Evolutionary conservation across 2,113 vertebrate genomes (phyloP).

Genomic region (Apodemus sylvaticus): DNA sequence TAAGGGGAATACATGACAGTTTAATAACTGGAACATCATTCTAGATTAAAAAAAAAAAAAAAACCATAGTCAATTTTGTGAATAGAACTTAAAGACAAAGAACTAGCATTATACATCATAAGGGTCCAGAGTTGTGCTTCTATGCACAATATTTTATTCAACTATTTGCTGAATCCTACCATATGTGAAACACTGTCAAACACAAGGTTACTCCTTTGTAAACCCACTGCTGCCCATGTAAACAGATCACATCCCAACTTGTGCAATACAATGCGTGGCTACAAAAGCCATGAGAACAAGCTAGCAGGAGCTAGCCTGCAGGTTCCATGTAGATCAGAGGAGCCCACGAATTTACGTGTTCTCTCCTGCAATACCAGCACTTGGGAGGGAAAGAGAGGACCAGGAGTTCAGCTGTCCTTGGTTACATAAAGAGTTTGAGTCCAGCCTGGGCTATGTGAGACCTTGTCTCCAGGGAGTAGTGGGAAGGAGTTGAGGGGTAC

Average conservation of each 20-base stretch:
- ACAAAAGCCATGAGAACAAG: background rate
- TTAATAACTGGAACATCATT: background rate
- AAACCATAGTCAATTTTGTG: background rate
- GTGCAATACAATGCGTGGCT: background rate
- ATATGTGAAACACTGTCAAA: background rate
- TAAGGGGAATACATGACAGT: background rate
- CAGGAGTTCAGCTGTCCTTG: background rate
- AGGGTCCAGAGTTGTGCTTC: background rate
- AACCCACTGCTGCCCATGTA: background rate
- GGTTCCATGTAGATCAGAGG: background rate
- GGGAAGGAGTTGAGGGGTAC: background rate
- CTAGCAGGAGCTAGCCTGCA: background rate
- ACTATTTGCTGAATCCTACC: background rate
- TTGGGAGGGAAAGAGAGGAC: background rate
- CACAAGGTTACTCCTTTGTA: background rate
- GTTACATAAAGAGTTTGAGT: background rate
- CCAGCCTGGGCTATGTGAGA: background rate
- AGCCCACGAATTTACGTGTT: background rate
- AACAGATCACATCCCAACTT: background rate
- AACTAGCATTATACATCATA: background rate
- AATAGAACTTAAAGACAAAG: background rate
- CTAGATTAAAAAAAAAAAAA: constrained; percentile 49
- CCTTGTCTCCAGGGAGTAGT: background rate
- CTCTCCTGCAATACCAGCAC: background rate
- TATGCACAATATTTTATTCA: constrained; percentile 9